Conservation (phyloP, 1,140 invertebrate species). For the Cyclina sinensis region DNA sequence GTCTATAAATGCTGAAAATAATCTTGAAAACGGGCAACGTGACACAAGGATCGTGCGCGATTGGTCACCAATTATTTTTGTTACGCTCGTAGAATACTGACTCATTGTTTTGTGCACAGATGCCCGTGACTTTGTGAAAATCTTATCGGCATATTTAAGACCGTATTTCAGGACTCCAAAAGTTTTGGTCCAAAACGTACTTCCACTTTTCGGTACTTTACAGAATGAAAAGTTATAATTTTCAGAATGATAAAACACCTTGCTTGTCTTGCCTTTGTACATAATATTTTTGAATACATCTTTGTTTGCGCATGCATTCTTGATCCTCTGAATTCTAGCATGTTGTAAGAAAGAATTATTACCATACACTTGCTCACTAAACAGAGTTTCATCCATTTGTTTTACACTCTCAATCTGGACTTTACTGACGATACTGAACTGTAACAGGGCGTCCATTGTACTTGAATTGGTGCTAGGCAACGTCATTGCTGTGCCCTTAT, state of each 20-base stretch:
- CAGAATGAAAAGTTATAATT: conserved; percentile 44
- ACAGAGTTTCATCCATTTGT: background rate
- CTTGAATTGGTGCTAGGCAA: background rate
- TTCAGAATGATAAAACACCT: background rate
- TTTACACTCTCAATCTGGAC: background rate
- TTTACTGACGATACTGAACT: background rate
- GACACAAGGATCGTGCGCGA: conserved; percentile 38
- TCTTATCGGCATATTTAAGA: background rate
- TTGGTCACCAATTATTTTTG: background rate
- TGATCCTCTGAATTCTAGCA: background rate
- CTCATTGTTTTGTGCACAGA: background rate
- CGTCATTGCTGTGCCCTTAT: background rate
- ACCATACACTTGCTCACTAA: background rate
- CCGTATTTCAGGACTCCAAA: conserved; percentile 19
- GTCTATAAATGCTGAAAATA: conserved; percentile 70
- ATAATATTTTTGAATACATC: background rate
- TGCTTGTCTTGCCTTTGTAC: background rate
- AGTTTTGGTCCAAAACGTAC: conserved; percentile 49
- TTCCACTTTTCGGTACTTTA: conserved; percentile 61
- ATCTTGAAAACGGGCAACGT: conserved; percentile 65
- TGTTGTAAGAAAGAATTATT: background rate
- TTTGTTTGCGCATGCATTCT: background rate
- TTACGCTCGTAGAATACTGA: background rate
- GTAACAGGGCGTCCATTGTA: background rate
- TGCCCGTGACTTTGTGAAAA: background rate